Evolutionary conservation across 2,113 vertebrate genomes (phyloP).

Genomic region (Ramphastos sulfuratus): DNA sequence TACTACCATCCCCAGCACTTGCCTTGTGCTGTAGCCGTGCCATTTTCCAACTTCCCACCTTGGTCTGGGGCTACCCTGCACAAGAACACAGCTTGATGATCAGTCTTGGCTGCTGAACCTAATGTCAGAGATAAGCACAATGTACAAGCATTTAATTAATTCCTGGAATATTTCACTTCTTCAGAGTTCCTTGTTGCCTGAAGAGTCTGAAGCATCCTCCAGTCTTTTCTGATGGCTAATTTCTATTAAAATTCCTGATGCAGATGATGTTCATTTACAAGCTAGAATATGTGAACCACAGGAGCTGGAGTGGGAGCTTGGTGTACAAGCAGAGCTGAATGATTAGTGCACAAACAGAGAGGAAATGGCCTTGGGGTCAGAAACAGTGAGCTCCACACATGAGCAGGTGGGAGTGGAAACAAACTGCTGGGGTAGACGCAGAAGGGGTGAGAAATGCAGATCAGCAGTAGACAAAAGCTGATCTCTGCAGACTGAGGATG

Average conservation of each 20-base stretch:
- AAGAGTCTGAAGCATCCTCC: background rate
- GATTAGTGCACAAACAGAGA: background rate
- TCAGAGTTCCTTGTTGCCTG: background rate
- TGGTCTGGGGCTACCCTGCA: background rate
- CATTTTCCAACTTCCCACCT: background rate
- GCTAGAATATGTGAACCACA: fast-evolving
- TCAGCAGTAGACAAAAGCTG: background rate
- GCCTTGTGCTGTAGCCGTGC: background rate
- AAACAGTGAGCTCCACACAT: background rate
- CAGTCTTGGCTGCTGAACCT: background rate
- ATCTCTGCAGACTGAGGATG: background rate
- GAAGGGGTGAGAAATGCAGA: background rate
- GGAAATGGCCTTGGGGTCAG: background rate
- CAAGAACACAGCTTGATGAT: background rate
- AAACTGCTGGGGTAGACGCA: background rate
- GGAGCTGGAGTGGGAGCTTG: background rate
- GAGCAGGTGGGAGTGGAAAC: background rate
- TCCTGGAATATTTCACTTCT: background rate
- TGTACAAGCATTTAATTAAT: background rate
- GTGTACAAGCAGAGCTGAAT: background rate
- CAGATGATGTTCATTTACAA: background rate
- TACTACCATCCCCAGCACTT: background rate
- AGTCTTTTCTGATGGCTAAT: background rate
- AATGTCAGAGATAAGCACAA: background rate
- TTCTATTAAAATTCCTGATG: background rate